Evolutionary conservation across 2,113 vertebrate genomes (phyloP), one percentile per base, ranked within the genome.

Genomic region (Leucopsar rothschildi): DNA sequence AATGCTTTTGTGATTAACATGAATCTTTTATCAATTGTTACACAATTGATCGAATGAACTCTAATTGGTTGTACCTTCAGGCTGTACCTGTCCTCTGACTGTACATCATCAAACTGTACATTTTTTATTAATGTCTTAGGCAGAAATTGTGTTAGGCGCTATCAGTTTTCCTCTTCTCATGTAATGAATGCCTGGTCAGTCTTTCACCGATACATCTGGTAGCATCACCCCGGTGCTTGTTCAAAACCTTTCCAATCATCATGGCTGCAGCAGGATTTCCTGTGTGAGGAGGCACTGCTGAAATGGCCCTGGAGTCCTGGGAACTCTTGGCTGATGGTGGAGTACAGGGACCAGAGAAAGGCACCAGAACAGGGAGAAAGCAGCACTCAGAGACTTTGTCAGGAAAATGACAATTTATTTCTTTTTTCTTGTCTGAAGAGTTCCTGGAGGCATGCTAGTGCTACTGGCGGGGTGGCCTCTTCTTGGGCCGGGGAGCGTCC

Each of bases 391-490:
- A 88, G 39, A 29, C 39, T 53, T 66, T 39, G 53, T 45, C 45
- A 60, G 24, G 28, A 20, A 75, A 75, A 68, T 21, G 17, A 52
- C 16, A 21, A 52, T 89, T 89, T 75, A 82, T 75, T 82, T 75
- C 10, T 14, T 39, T 66, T 66, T 45, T 33, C 11, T 45, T 60
- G 28, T 6, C 11, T 53, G 33, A 73, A 28, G 23, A 14, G 2
- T 33, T 66, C 27, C 12, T 59, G 19, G 27, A 66, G 12, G 10
- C 11, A 16, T 23, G 18, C 37, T 88, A 66, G 24, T n/a, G 33
- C n/a, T 45, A 29, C 20, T 16, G 10, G 13, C 0, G 1, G 7
- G 23, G 20, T 50, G 28, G 28, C 13, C 28, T 75, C 45, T 66
- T 82, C 44, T 39, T 60, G 33, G 13, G 19, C 11, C 2, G 10